Evolutionary conservation across 2,888 invertebrate species (phyloP), one percentile per base, ranked within the genome.

Genomic region (Prosopocoilus inquinatus): DNA sequence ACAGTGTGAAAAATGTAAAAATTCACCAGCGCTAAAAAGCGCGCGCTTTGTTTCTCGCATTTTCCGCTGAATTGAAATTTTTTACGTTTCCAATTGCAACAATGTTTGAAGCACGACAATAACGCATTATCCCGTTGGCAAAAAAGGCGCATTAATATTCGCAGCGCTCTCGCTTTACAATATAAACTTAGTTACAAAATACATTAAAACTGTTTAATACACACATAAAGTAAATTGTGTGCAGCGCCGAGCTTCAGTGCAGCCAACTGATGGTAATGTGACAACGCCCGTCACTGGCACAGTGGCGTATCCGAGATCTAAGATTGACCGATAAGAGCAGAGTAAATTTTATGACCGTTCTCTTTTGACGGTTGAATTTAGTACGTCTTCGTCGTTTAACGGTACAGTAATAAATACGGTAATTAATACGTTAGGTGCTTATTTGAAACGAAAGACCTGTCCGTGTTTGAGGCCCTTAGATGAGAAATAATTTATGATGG

Each of bases 161-260:
- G 62, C 60, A 63, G 67, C 71, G 67, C 69, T 68, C 69, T 66
- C 67, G 69, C 68, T 69, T 67, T 67, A 70, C 70, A 70, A 70
- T 70, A 73, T 72, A 72, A 73, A 73, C 71, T 71, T 69, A 68
- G 71, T 70, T 71, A 71, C 70, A 68, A 67, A 70, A 71, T 69
- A 68, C 71, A 71, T 71, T 70, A 70, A 70, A 71, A 70, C 70
- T 69, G 69, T 71, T 71, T 70, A 70, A 71, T 71, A 70, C 64
- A 69, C 67, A 65, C 69, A 70, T 71, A 71, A 70, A 70, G 67
- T 69, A 69, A 70, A 70, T 70, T 69, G 69, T 69, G 67, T 67
- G 65, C 64, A 64, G 60, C 64, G 64, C 64, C 62, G 67, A 67
- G 66, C 55, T 64, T 60, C 61, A 60, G 57, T 63, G 64, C 57